Base-by-base conservation (phyloP, 2,888 invertebrate species). In the Nemoura dubitans region DNA sequence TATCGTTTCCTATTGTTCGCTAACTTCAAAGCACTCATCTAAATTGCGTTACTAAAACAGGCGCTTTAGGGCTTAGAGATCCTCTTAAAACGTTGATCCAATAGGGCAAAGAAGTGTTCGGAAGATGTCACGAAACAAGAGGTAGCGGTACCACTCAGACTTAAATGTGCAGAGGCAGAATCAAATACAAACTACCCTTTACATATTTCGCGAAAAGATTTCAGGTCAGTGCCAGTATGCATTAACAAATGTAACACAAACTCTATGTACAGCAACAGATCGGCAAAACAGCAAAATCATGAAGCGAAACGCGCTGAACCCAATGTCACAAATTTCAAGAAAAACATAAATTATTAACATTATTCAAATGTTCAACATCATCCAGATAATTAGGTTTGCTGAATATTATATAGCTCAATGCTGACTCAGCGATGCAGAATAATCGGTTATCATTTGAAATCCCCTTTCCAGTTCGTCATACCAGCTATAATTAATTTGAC, bases 381-480 rank as follows among this genome's bases (percentile, higher is more conserved):
- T 59, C 59, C 59, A 59, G 59, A 59, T 59, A 59, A 59, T 59
- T 59, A 59, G 59, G 59, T 59, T 59, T 59, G 21, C 59, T 7
- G 59, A 59, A 59, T 59, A 59, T 59, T 59, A 59, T 59, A 59
- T 59, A 59, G 16, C 59, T 59, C 59, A 59, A 59, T 59, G 59
- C 59, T 59, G 14, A 21, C 59, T 59, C 26, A 78, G 78, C 78
- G 78, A 78, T 78, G 78, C 28, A 28, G n/a, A 78, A 26, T 78
- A 78, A 78, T 78, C 78, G 78, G 26, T 78, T 78, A 78, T 78
- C 78, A 78, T 78, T 78, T 78, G 28, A 28, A 78, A 21, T 78
- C 27, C 78, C 78, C 78, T 78, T 78, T 78, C 78, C 28, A 27
- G 59, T 78, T 78, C 78, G 26, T 28, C 59, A 59, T 59, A 59